A percentile compares a stretch with the other conserved stretches of the same genome.
Evolutionary conservation across 2,797 vertebrate genomes (phyloP).

Genomic region (Characodon lateralis): DNA sequence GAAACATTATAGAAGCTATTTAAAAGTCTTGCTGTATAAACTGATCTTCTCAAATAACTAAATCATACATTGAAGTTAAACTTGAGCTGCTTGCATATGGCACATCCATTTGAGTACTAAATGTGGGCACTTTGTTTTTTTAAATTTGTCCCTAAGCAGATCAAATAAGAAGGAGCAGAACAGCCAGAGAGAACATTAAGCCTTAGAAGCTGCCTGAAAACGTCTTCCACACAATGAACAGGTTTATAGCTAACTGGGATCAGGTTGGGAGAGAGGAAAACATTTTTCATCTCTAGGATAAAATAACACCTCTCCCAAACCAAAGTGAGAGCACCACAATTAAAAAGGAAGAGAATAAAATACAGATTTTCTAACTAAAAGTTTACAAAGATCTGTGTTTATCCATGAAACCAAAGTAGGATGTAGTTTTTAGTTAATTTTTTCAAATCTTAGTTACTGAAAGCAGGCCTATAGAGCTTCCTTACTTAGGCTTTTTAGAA

Average conservation of each 20-base stretch:
- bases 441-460: neutral
- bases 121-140: neutral
- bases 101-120: neutral
- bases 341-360: neutral
- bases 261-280: neutral
- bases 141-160: neutral
- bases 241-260: too few relatives aligned
- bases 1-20: neutral
- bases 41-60: neutral
- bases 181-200: neutral
- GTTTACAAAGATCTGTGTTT: too few relatives aligned
- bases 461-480: neutral
- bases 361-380: too few relatives aligned
- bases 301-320: neutral
- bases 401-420: neutral
- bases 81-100: neutral
- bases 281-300: too few relatives aligned
- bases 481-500: neutral
- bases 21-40: neutral
- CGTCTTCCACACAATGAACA: neutral
- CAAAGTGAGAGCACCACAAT: neutral
- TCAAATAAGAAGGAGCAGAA: neutral
- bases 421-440: neutral
- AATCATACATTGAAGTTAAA: neutral
- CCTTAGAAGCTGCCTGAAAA: neutral